A percentile compares a stretch with the other conserved stretches of the same genome.
Evolutionary conservation across 1,140 invertebrate genomes (phyloP).

Genomic region (Drusus annulatus): DNA sequence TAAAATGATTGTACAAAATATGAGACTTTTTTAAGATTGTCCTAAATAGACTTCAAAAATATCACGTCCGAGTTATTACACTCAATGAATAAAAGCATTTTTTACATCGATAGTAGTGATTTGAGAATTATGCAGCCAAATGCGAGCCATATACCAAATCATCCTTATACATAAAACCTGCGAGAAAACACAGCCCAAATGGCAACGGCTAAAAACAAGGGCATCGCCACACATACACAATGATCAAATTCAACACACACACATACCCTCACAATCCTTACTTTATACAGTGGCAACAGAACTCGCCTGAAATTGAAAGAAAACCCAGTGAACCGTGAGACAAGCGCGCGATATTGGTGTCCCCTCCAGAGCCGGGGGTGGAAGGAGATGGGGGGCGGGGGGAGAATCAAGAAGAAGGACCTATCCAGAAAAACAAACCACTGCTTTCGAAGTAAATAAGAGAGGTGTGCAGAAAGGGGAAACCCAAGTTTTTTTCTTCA

Average conservation of each 20-base stretch:
- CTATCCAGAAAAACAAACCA: conserved; percentile 35
- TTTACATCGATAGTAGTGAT: too few species aligned
- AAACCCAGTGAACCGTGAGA: conserved; percentile 73
- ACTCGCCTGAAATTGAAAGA: conserved; percentile 73
- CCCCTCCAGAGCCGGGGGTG: conserved; percentile 35
- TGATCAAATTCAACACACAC: neutral
- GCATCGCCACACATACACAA: conserved; percentile 17
- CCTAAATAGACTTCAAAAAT: too few species aligned
- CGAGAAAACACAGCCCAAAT: conserved; percentile 9
- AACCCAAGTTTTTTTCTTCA: conserved; percentile 1
- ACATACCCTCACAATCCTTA: conserved; percentile 12
- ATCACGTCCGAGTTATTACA: too few species aligned
- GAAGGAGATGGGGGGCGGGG: neutral
- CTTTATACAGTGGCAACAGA: conserved; percentile 54
- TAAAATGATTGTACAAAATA: too few species aligned
- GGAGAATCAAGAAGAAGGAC: conserved; percentile 11
- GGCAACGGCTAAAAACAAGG: conserved; percentile 36
- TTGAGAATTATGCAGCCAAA: too few species aligned
- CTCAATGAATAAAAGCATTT: too few species aligned
- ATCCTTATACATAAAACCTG: neutral
- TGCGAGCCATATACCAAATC: too few species aligned
- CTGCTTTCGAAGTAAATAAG: conserved; percentile 28
- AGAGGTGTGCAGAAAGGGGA: conserved; percentile 14
- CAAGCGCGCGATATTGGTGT: conserved; percentile 70
- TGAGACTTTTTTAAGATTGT: too few species aligned